Base-by-base conservation (phyloP, 2,888 invertebrate species). In the Calliopum simillimum region DNA sequence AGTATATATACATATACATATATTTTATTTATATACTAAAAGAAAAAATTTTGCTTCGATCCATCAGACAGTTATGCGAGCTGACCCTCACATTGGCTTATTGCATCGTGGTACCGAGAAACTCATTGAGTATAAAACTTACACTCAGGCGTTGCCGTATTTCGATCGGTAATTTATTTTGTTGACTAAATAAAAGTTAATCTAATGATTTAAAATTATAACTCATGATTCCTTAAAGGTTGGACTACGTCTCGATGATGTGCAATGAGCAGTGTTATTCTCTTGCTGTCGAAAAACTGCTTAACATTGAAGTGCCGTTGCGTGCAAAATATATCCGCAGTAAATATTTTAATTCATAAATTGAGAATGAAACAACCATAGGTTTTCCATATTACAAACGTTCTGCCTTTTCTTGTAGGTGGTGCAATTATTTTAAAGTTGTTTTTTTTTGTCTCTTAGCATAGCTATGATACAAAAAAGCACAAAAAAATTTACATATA, bases 191-290 rank as follows among this genome's bases (percentile, higher is more conserved):
- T 33, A 33, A 6, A 33, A 33, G 4, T 2, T 33, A 6, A 6
- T 33, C 33, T 33, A 33, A 33, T 8, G 33, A 8, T 33, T 6
- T 4, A 4, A 25, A 25, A 21, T 25, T 23, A 23, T 13, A 13
- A 56, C 11, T 56, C n/a, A 25, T 58, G 1, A 41, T n/a, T 33
- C 33, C 33, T 4, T 8, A 1, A n/a, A 33, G 11, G 5, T 88
- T 99, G 68, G 99, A 99, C 87, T 99, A 99, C 82, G 98, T 98
- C 0, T 98, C 98, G 0, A 99, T 99, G 98, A 99, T 99, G 99
- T 96, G 95, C 86, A 99, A 99, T 83, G 99, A 99, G 83, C 98
- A 99, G 82, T 95, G 96, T 81, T 99, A 94, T 86, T 96, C 97
- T 1, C 83, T 99, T 71, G 99, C 99, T 1, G 93, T 99, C 0